These are phyloP conservation scores for Pararge aegeria DNA, from an alignment of 1,140 invertebrate genomes.

Conservation along the genomic window DNA sequence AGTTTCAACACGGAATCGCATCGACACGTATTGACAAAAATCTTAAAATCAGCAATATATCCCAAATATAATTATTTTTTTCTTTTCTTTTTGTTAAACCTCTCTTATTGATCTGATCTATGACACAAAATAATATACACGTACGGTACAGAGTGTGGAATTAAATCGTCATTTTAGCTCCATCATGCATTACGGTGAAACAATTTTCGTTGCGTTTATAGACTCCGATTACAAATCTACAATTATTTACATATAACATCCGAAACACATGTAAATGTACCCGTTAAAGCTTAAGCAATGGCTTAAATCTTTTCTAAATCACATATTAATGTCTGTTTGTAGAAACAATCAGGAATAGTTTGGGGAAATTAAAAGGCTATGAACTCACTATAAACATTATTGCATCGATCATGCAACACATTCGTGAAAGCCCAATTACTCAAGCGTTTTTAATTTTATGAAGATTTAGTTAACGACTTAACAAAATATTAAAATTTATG, in stretches of 20 bases:
- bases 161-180: conserved; percentile 53
- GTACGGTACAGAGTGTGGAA: conserved; percentile 33
- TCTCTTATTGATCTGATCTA: conserved; percentile 24
- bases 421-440: no score
- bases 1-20: no score
- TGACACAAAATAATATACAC: conserved; percentile 28
- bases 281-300: conserved; percentile 5
- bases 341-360: background rate
- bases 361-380: background rate
- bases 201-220: conserved; percentile 30
- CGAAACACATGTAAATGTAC: background rate
- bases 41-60: no score
- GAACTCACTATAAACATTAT: background rate
- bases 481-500: no score
- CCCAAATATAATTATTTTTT: no score
- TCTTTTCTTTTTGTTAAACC: conserved; percentile 4
- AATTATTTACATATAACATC: conserved; percentile 27
- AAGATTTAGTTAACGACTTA: no score
- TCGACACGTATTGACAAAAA: no score
- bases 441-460: no score
- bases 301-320: conserved; percentile 7
- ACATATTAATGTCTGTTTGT: conserved; percentile 10
- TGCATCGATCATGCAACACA: background rate
- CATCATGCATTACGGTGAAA: conserved; percentile 44
- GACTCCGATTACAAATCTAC: conserved; percentile 26